Evolutionary conservation across 2,113 vertebrate genomes (phyloP), one percentile per base, ranked within the genome.

Genomic region (Aphelocoma coerulescens): DNA sequence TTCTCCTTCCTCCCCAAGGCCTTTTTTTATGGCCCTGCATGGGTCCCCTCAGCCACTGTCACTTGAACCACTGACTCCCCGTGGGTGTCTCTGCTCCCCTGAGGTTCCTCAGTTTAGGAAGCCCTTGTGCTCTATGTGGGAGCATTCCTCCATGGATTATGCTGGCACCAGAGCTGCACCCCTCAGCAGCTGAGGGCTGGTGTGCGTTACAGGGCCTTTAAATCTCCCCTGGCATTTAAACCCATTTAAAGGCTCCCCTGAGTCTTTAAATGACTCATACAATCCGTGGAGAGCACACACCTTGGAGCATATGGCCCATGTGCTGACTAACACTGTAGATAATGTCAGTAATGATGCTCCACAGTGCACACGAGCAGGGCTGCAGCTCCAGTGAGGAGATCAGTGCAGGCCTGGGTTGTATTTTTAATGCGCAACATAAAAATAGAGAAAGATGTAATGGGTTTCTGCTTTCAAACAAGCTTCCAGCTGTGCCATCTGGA

Each of bases 311-410:
- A 71, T 59, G 85, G 93, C 49, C 58, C 62, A 18, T 5, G 32
- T 90, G 59, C 91, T 89, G 73, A 51, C 43, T 74, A 52, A 59
- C 20, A 6, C 51, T 11, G 48, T 22, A 72, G 82, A 30, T 96
- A 65, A 88, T 78, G 72, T 19, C 75, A 59, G 51, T 10, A 54
- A 37, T 37, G 71, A 77, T 27, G 32, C 68, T 94, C 49, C 62
- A 20, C 0, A 0, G 46, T 14, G 20, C 7, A 7, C 44, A 28
- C 0, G 1, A 82, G 43, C 37, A 6, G 13, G 41, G 85, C 55
- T 93, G 82, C 55, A 96, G 82, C 21, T 88, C 67, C 72, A 49
- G 0, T 4, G 43, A 88, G 39, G 55, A 59, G 39, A 51, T 67
- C 72, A 80, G 9, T 7, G 59, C 46, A 71, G 35, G 20, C 39